These are phyloP conservation scores for Stratiomys singularior DNA, from an alignment of 2,888 invertebrate species.

Conservation along the genomic window DNA sequence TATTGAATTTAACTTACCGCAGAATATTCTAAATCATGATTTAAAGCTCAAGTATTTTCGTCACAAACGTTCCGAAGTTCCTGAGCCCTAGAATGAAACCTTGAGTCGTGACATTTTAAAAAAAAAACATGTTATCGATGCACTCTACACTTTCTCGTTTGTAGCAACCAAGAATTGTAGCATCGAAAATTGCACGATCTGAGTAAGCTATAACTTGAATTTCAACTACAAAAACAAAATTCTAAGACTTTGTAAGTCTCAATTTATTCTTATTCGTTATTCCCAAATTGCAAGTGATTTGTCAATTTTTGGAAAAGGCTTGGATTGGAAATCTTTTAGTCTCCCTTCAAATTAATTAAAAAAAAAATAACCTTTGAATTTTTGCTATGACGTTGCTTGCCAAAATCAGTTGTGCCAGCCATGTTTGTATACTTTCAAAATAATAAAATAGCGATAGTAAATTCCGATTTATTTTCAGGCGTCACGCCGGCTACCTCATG, in stretches of 20 bases:
- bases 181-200: no score
- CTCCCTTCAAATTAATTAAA: not conserved
- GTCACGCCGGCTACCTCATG: not conserved
- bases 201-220: not conserved
- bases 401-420: not conserved
- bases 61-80: no score
- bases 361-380: not conserved
- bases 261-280: not conserved
- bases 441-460: not conserved
- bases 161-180: no score
- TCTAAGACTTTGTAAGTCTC: not conserved
- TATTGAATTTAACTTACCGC: no score
- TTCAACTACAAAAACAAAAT: conserved; percentile 12
- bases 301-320: not conserved
- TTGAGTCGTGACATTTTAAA: no score
- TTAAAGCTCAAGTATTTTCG: no score
- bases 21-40: no score
- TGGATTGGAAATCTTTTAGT: conserved; percentile 11
- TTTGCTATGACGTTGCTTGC: not conserved
- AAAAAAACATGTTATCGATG: no score
- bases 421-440: not conserved
- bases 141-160: no score
- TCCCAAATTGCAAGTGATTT: conserved; percentile 11
- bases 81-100: no score
- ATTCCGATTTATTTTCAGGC: not conserved